Base-by-base conservation (phyloP, 2,113 vertebrate species). In the Ellobius talpinus region DNA sequence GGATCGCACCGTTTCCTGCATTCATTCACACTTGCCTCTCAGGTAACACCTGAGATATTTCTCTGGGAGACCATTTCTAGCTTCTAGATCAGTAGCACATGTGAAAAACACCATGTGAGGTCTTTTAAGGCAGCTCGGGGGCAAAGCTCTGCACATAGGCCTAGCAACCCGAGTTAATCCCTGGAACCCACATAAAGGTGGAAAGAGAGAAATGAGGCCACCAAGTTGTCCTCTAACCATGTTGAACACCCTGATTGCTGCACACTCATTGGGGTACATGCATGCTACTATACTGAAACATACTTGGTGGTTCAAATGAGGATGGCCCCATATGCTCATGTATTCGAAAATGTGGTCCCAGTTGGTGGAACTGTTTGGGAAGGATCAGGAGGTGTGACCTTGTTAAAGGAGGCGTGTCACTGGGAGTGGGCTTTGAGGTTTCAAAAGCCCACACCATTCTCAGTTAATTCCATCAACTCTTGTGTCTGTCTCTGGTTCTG, bases 31-130 rank as follows among this genome's bases (percentile, higher is more conserved):
- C 4, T 16, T 66, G 70, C 91, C 94, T 78, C 92, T 93, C 91
- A 94, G 86, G 82, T 55, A 93, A 92, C 52, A 76, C 73, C 73
- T 89, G 36, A 84, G 77, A 93, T 77, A 63, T 89, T 94, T 91
- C 89, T 89, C 76, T 89, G 68, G 55, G 84, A 95, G 45, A 58
- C 68, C 52, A 94, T 94, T 96, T 29, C 93, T 95, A 73, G 93
- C n/a, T 72, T 66, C 66, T 85, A 76, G 36, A 95, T 95, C 90
- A 66, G 85, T 26, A 86, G 47, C 77, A 87, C 47, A 14, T 61
- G 36, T 84, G 52, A 94, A 39, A 72, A 63, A 76, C 63, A 21
- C 8, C 68, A 11, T 50, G 42, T 6, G 13, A 8, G 33, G 2
- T 36, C 1, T 52, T 47, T 39, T 23, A 70, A 29, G 33, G 11